Conservation (phyloP, 2,113 vertebrate genomes). For the Grus americana region DNA sequence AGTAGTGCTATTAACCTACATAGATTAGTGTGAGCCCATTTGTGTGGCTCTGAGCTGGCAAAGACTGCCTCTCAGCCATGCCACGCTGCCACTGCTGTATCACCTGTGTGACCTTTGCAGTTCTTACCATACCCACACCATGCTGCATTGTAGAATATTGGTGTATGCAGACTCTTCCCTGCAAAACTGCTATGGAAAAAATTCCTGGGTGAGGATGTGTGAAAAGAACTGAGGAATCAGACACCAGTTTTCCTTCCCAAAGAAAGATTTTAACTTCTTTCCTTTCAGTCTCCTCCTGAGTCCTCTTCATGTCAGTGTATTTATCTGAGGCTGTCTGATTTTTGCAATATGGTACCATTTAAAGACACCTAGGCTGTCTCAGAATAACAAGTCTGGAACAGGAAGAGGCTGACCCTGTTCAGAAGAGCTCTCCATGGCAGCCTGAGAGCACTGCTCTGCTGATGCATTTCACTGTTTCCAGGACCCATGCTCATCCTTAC, state of each 20-base stretch:
- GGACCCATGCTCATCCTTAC: background rate
- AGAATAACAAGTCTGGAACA: background rate
- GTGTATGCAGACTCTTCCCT: background rate
- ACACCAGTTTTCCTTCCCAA: background rate
- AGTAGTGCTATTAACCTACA: background rate
- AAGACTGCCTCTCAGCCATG: background rate
- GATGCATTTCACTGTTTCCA: background rate
- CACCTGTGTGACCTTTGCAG: background rate
- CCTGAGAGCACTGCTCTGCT: background rate
- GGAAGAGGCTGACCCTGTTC: background rate
- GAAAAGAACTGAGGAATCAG: background rate
- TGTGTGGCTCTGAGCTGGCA: background rate
- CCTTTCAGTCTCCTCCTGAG: background rate
- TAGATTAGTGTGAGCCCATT: rapidly evolving
- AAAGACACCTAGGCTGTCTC: background rate
- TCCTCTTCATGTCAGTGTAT: background rate
- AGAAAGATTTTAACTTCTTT: background rate
- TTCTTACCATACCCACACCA: background rate
- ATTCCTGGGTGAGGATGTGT: background rate
- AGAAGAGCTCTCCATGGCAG: background rate
- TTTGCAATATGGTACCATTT: background rate
- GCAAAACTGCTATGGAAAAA: background rate
- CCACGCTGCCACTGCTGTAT: background rate
- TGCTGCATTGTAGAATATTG: background rate
- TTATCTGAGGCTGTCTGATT: background rate